phyloP scores from a whole-genome alignment of 2,888 invertebrate genomes.

The Oeneis ivallda region DNA sequence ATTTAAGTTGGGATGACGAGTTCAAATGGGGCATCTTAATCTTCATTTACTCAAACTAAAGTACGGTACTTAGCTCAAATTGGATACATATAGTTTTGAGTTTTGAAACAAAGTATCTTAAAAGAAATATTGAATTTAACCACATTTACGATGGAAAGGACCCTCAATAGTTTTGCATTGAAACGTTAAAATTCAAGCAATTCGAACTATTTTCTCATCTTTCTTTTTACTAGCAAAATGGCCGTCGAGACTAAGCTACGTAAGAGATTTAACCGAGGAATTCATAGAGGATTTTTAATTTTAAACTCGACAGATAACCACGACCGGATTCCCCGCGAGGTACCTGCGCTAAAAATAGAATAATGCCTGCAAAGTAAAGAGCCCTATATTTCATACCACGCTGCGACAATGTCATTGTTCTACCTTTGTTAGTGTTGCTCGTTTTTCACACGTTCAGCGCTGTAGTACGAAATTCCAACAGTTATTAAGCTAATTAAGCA shows the following conservation, averaged over 20 bases:
- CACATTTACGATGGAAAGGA: too few relatives aligned
- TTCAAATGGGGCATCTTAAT: too few relatives aligned
- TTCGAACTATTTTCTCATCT: conserved; percentile 10
- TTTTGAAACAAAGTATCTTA: too few relatives aligned
- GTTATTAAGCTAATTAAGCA: conserved; percentile 63
- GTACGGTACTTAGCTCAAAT: too few relatives aligned
- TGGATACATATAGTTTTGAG: too few relatives aligned
- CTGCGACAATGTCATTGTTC: conserved; percentile 44
- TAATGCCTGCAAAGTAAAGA: conserved; percentile 51
- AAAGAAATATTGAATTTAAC: too few relatives aligned
- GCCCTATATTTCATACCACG: conserved; percentile 55
- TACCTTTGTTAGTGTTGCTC: conserved; percentile 37
- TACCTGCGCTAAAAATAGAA: conserved; percentile 62
- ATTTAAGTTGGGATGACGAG: too few relatives aligned
- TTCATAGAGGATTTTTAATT: conserved; percentile 59
- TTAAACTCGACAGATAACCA: conserved; percentile 46
- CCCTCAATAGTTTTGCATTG: too few relatives aligned
- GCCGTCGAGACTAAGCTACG: conserved; percentile 42
- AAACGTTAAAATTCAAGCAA: conserved; percentile 19
- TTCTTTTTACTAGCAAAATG: conserved; percentile 22
- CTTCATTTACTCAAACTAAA: too few relatives aligned
- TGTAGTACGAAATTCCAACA: conserved; percentile 34
- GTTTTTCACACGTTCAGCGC: conserved; percentile 25
- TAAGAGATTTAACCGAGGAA: conserved; percentile 50
- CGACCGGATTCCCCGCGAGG: conserved; percentile 53